A percentile compares a stretch with the other conserved stretches of the same genome.
phyloP scores from a whole-genome alignment of 2,113 vertebrate genomes.

The Crocuta crocuta region DNA sequence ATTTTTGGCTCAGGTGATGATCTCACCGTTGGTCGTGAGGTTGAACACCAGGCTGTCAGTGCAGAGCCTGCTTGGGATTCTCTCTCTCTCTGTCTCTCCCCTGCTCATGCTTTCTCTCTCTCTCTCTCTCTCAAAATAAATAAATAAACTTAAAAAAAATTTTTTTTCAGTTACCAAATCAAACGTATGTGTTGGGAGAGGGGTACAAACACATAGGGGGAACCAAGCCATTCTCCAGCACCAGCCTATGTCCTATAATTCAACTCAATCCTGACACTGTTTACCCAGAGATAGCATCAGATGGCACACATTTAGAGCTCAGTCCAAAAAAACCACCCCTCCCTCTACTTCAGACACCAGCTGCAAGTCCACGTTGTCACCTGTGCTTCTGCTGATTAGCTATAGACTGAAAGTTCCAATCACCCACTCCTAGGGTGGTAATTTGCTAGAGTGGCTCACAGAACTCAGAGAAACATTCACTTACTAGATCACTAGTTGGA shows the following conservation, averaged over 20 bases:
- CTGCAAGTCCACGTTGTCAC: background rate
- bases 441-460: background rate
- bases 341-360: background rate
- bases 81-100: too few relatives aligned
- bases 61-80: too few relatives aligned
- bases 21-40: too few relatives aligned
- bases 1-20: too few relatives aligned
- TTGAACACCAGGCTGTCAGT: too few relatives aligned
- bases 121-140: too few relatives aligned
- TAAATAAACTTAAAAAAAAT: background rate
- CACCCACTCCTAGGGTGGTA: background rate
- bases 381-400: background rate
- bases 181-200: background rate
- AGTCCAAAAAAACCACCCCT: background rate
- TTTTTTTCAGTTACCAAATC: too few relatives aligned
- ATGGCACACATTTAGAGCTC: background rate
- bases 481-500: background rate
- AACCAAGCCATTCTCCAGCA: background rate
- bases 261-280: background rate
- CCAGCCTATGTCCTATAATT: background rate
- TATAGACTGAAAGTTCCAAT: background rate
- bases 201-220: background rate
- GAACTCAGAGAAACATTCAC: background rate
- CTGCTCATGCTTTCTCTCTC: too few relatives aligned
- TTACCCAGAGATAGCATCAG: background rate